These are phyloP conservation scores for Spisula subtruncata DNA, from an alignment of 2,888 invertebrate genomes.

Conservation along the genomic window DNA sequence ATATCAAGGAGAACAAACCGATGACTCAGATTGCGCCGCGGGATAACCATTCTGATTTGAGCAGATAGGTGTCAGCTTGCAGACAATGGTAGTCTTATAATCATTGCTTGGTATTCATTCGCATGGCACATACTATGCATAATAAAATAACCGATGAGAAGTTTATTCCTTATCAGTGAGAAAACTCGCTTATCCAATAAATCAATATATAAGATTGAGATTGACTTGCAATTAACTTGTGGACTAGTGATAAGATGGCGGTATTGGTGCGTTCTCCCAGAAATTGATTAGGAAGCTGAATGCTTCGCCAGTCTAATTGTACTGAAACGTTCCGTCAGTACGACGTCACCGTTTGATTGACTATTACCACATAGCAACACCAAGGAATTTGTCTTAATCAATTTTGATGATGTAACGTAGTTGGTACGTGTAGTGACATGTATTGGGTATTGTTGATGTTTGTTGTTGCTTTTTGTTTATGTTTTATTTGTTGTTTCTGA, in stretches of 20 bases:
- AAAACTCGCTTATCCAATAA: constrained; percentile 11
- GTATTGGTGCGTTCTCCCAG: background rate
- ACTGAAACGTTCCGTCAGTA: background rate
- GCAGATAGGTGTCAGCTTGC: background rate
- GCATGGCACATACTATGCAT: background rate
- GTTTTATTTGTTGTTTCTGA: too few species aligned
- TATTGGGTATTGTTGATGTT: too few species aligned
- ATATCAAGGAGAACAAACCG: background rate
- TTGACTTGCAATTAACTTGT: background rate
- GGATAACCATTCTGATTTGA: background rate
- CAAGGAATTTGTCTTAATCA: background rate
- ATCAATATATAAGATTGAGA: constrained; percentile 13
- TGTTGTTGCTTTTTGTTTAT: too few species aligned
- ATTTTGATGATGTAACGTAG: too few species aligned
- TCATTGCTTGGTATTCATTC: background rate
- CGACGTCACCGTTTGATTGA: background rate
- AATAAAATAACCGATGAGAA: background rate
- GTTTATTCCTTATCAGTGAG: constrained; percentile 2
- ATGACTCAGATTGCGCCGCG: background rate
- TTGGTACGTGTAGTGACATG: too few species aligned
- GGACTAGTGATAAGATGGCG: background rate
- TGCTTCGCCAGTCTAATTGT: background rate
- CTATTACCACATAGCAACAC: background rate
- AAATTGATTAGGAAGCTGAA: background rate
- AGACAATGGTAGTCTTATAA: background rate